These are phyloP conservation scores for Mobula hypostoma DNA, from an alignment of 2,113 vertebrate genomes.

Conservation along the genomic window DNA sequence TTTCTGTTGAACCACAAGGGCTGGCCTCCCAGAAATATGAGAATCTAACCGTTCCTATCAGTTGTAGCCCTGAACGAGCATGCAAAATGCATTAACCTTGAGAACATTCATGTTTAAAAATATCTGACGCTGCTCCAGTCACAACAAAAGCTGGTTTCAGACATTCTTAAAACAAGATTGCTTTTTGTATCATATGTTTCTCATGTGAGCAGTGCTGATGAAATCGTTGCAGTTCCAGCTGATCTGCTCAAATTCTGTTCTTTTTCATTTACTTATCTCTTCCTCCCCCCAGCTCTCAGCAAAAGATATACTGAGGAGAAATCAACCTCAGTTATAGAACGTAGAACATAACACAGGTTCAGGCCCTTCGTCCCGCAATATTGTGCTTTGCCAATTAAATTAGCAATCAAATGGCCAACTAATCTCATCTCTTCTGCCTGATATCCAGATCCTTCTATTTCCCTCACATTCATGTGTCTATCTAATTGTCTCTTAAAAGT, in stretches of 20 bases:
- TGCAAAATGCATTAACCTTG: constrained; percentile 29
- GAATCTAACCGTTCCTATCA: constrained; percentile 13
- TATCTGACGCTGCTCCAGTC: constrained; percentile 31
- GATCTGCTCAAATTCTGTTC: neutral
- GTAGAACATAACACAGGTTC: no score
- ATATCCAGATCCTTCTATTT: no score
- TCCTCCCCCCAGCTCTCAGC: neutral
- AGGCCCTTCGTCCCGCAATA: no score
- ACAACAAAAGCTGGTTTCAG: constrained; percentile 33
- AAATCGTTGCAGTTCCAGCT: neutral
- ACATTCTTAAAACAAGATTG: neutral
- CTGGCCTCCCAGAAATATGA: constrained; percentile 33
- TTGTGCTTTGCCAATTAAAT: no score
- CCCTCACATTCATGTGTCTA: no score
- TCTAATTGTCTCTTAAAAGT: no score
- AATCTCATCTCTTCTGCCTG: no score
- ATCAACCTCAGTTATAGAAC: no score
- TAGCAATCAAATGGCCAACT: no score
- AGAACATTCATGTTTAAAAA: constrained; percentile 31
- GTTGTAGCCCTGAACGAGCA: neutral
- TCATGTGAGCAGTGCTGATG: neutral
- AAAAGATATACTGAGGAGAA: neutral
- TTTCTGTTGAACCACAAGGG: constrained; percentile 24
- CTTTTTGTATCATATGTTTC: neutral
- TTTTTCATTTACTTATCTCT: neutral